Conservation (phyloP, 1,140 invertebrate genomes). For the Sitobion miscanthi region DNA sequence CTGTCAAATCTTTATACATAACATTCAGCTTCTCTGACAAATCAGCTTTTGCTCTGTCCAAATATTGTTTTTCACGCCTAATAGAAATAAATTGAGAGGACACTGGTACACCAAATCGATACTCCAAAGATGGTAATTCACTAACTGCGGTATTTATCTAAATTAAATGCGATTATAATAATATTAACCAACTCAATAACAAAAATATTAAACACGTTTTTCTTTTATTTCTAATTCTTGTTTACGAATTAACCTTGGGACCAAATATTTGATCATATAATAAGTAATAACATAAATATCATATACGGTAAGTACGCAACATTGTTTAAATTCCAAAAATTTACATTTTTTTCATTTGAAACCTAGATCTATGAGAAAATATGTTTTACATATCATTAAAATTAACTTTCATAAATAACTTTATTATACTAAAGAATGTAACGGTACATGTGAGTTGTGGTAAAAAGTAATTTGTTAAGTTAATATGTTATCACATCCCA, state of each 20-base stretch:
- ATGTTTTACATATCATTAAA: too few species aligned
- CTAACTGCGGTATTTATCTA: slow-evolving; percentile 63
- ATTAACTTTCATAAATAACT: neutral
- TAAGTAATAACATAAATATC: too few species aligned
- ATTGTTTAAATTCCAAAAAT: neutral
- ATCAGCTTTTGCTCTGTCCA: slow-evolving; percentile 60
- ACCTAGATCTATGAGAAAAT: too few species aligned
- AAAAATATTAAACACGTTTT: neutral
- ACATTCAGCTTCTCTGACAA: slow-evolving; percentile 61
- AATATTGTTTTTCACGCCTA: slow-evolving; percentile 61
- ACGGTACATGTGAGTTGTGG: neutral
- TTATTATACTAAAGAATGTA: neutral
- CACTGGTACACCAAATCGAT: slow-evolving; percentile 61
- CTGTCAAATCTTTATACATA: slow-evolving; percentile 62
- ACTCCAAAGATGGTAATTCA: slow-evolving; percentile 64
- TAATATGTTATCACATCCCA: neutral
- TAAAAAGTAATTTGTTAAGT: neutral
- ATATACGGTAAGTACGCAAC: neutral
- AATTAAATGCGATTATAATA: slow-evolving; percentile 58
- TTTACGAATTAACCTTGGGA: neutral
- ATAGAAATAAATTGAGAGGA: slow-evolving; percentile 61
- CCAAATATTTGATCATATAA: too few species aligned
- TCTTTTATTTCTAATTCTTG: neutral
- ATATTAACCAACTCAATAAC: neutral
- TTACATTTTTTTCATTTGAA: neutral